Conservation (phyloP, 2,888 invertebrate genomes). For the Scrobipalpa costella region DNA sequence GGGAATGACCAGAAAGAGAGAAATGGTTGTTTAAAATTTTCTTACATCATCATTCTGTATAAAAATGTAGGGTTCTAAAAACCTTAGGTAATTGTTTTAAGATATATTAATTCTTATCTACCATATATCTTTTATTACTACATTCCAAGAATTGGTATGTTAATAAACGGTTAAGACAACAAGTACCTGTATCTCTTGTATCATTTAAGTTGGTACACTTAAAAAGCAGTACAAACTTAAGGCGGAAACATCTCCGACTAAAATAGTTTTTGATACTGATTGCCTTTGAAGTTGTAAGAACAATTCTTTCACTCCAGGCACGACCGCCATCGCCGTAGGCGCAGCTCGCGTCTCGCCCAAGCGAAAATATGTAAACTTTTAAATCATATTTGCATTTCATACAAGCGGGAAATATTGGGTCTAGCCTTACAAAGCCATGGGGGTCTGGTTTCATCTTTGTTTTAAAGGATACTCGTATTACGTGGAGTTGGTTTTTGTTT, state of each 20-base stretch:
- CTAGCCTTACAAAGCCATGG: slow-evolving; percentile 61
- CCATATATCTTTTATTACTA: too few species aligned
- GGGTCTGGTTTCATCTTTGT: slow-evolving; percentile 35
- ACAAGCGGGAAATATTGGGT: slow-evolving; percentile 72
- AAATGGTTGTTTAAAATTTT: too few species aligned
- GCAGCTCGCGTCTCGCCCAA: slow-evolving; percentile 58
- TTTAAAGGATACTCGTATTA: slow-evolving; percentile 8
- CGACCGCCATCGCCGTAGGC: slow-evolving; percentile 52
- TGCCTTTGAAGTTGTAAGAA: slow-evolving; percentile 14
- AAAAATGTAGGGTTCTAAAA: too few species aligned
- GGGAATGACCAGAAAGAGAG: too few species aligned
- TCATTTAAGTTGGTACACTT: background rate
- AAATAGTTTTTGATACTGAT: background rate
- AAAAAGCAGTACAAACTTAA: background rate
- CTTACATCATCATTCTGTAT: too few species aligned
- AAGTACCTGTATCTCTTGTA: background rate
- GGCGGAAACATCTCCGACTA: background rate
- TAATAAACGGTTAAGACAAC: too few species aligned
- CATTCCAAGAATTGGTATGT: too few species aligned
- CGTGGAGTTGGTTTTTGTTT: slow-evolving; percentile 3
- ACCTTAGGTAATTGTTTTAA: background rate
- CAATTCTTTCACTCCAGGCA: slow-evolving; percentile 9
- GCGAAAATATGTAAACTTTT: slow-evolving; percentile 77
- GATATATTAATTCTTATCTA: background rate
- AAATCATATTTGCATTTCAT: slow-evolving; percentile 80